Evolutionary conservation across 2,113 vertebrate species (phyloP).

Genomic region (Coregonus clupeaformis): DNA sequence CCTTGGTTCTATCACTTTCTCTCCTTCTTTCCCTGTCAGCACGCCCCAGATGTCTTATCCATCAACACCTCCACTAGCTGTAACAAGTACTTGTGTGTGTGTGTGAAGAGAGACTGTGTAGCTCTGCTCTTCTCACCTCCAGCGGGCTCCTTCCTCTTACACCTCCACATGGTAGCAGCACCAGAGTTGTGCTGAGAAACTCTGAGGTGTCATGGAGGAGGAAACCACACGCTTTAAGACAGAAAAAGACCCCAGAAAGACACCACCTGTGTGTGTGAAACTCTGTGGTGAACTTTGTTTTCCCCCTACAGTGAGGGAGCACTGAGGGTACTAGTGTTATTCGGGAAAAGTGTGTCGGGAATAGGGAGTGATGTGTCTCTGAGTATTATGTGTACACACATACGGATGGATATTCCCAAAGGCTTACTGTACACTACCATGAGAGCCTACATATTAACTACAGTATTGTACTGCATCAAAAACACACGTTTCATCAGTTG

Average conservation of each 20-base stretch:
- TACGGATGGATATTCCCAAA: too few relatives aligned
- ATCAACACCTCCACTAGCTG: conserved; percentile 78
- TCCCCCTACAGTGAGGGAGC: too few relatives aligned
- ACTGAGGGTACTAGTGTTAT: too few relatives aligned
- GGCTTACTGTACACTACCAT: too few relatives aligned
- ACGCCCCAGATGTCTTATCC: conserved; percentile 79
- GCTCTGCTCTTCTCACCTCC: conserved; percentile 62
- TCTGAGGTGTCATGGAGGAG: conserved; percentile 65
- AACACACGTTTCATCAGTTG: too few relatives aligned
- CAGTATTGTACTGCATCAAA: too few relatives aligned
- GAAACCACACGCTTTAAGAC: conserved; percentile 33
- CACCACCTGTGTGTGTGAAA: conserved; percentile 21
- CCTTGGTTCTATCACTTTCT: too few relatives aligned
- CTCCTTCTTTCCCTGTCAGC: conserved; percentile 70
- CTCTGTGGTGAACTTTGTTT: neutral
- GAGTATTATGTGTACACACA: too few relatives aligned
- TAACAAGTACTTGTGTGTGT: conserved; percentile 34
- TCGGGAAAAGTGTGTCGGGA: too few relatives aligned
- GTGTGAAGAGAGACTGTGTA: conserved; percentile 18
- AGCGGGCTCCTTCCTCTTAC: conserved; percentile 63
- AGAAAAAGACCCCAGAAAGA: conserved; percentile 47
- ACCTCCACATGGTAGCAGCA: conserved; percentile 62
- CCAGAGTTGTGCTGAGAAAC: conserved; percentile 64
- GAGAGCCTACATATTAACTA: too few relatives aligned
- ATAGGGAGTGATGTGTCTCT: too few relatives aligned